phyloP scores from a whole-genome alignment of 2,888 invertebrate genomes.

The Stenotaenia linearis region DNA sequence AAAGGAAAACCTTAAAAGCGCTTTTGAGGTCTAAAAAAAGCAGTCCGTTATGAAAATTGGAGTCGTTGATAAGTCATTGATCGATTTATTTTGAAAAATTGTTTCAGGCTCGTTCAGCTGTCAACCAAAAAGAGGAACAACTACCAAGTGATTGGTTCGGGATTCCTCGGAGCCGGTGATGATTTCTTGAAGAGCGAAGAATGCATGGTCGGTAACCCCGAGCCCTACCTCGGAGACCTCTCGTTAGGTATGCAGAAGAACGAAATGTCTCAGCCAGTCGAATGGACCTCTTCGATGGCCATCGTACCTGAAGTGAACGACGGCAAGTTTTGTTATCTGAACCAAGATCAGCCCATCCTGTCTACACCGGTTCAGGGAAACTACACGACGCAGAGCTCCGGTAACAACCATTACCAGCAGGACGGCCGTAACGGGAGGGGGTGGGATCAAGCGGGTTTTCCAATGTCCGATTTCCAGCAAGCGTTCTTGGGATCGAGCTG shows the following conservation, averaged over 20 bases:
- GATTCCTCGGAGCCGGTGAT: background rate
- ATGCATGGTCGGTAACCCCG: background rate
- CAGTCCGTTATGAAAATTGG: no score
- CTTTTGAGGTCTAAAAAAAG: no score
- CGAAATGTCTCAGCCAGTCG: background rate
- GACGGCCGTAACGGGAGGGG: background rate
- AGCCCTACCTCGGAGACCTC: background rate
- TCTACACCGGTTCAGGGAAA: background rate
- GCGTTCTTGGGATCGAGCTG: background rate
- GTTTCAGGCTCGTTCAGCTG: constrained; percentile 22
- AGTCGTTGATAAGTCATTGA: no score
- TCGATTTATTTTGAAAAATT: no score
- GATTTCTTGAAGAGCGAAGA: background rate
- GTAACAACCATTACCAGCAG: background rate
- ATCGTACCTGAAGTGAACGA: constrained; percentile 12
- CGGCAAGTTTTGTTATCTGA: background rate
- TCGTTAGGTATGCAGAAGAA: background rate
- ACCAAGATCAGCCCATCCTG: background rate
- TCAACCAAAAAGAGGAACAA: constrained; percentile 11
- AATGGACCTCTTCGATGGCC: background rate
- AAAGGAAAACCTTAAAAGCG: no score
- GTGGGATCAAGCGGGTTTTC: background rate
- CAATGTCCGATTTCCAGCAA: constrained; percentile 21
- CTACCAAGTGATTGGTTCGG: background rate
- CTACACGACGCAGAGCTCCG: background rate